These are phyloP conservation scores for Bubo blakistoni DNA, from an alignment of 2,113 vertebrate genomes.

Conservation along the genomic window DNA sequence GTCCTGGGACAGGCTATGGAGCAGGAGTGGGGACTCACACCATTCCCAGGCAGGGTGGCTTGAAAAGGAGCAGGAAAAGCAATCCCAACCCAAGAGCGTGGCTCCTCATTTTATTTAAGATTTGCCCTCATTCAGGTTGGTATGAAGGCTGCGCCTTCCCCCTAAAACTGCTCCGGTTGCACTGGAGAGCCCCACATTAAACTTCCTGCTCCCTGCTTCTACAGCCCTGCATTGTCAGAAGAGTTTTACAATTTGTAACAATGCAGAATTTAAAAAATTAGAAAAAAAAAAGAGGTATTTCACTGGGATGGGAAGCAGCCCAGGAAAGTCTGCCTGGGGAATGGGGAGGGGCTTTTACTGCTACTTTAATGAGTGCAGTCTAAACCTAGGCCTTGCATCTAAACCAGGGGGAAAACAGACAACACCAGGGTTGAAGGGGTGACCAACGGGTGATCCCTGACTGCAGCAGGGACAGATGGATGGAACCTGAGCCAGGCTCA, in stretches of 20 bases:
- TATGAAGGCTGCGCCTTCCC: background rate
- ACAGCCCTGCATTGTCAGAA: background rate
- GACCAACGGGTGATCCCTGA: background rate
- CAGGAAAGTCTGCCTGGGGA: background rate
- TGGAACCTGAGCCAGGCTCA: background rate
- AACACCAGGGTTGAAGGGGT: background rate
- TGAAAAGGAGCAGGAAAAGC: background rate
- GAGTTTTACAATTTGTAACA: background rate
- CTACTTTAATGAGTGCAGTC: background rate
- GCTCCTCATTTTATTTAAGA: background rate
- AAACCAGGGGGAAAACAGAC: background rate
- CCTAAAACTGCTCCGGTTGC: background rate
- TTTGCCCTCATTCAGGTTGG: rapidly evolving
- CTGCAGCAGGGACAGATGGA: background rate
- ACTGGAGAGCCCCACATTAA: background rate
- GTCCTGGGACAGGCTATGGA: background rate
- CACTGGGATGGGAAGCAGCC: background rate
- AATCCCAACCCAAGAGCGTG: rapidly evolving
- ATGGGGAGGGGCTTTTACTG: background rate
- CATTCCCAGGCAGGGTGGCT: background rate
- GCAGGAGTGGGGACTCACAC: rapidly evolving
- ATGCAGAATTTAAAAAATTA: background rate
- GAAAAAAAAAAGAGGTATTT: background rate
- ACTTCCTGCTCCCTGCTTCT: background rate
- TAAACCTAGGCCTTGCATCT: background rate